Percentiles rank a stretch among this genome's conserved stretches.
These are phyloP conservation scores for Mya arenaria DNA, from an alignment of 1,140 invertebrate genomes.

Conservation along the genomic window DNA sequence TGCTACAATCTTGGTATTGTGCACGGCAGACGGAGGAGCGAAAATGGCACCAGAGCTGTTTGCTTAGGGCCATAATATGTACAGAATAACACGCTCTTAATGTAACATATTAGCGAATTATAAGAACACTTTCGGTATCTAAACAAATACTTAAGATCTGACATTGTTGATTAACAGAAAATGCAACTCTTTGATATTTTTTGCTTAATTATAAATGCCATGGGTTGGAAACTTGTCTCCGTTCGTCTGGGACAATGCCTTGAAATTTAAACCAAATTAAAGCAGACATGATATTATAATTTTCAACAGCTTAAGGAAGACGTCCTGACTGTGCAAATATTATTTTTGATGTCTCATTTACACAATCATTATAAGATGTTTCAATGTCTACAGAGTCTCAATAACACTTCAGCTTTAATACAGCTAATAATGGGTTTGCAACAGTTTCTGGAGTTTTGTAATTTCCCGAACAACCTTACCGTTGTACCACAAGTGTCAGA, in stretches of 20 bases:
- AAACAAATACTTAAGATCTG: constrained; percentile 44
- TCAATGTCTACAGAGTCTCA: too few species aligned
- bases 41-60: constrained; percentile 42
- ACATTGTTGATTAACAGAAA: constrained; percentile 43
- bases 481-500: too few species aligned
- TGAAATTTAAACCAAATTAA: constrained; percentile 41
- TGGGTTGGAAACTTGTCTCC: constrained; percentile 16
- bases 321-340: too few species aligned
- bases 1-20: neutral
- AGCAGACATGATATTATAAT: too few species aligned
- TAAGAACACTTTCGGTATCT: constrained; percentile 49
- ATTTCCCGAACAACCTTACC: too few species aligned
- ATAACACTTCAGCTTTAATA: too few species aligned
- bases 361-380: too few species aligned
- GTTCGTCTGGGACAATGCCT: neutral
- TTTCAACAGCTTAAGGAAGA: too few species aligned
- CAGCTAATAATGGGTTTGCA: too few species aligned
- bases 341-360: too few species aligned
- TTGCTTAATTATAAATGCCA: constrained; percentile 51
- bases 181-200: constrained; percentile 49
- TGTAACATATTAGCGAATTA: constrained; percentile 50
- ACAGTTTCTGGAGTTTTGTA: too few species aligned
- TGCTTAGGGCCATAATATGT: constrained; percentile 29
- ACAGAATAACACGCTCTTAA: constrained; percentile 29
- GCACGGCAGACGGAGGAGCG: neutral